Percentiles rank a stretch among this genome's conserved stretches.
Evolutionary conservation across 2,888 invertebrate genomes (phyloP).

Genomic region (Acanthoscelides obtectus): DNA sequence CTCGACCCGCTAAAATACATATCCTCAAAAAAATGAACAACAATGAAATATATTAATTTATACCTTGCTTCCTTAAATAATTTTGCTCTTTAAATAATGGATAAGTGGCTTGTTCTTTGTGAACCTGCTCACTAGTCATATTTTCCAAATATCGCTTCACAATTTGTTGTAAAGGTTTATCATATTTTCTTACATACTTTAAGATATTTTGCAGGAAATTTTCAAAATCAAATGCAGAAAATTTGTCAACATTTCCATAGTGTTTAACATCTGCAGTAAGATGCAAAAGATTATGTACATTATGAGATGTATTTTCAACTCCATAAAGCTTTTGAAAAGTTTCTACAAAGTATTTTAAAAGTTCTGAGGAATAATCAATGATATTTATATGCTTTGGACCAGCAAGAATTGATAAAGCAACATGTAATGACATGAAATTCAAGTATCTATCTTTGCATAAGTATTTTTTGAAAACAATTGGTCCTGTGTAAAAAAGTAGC

Average conservation of each 20-base stretch:
- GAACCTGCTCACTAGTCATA: not conserved
- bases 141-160: slow-evolving; percentile 9
- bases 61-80: no score
- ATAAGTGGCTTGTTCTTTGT: not conserved
- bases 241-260: slow-evolving; percentile 4
- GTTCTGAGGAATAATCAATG: slow-evolving; percentile 11
- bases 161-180: slow-evolving; percentile 12
- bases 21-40: no score
- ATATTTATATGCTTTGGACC: slow-evolving; percentile 6
- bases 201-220: slow-evolving; percentile 9
- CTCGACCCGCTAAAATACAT: no score
- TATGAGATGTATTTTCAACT: slow-evolving; percentile 10
- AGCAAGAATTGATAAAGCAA: slow-evolving; percentile 11
- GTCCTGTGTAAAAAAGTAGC: slow-evolving; percentile 11
- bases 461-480: slow-evolving; percentile 9
- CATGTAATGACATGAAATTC: slow-evolving; percentile 12
- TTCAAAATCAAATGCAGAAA: slow-evolving; percentile 10
- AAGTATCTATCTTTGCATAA: slow-evolving; percentile 7
- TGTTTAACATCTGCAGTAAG: slow-evolving; percentile 6
- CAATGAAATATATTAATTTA: no score
- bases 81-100: not conserved
- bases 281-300: slow-evolving; percentile 11
- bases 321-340: slow-evolving; percentile 12
- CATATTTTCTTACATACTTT: slow-evolving; percentile 9
- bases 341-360: slow-evolving; percentile 15